Base-by-base conservation (phyloP, 2,113 vertebrate genomes). In the Ptilorrhoa leucosticta region DNA sequence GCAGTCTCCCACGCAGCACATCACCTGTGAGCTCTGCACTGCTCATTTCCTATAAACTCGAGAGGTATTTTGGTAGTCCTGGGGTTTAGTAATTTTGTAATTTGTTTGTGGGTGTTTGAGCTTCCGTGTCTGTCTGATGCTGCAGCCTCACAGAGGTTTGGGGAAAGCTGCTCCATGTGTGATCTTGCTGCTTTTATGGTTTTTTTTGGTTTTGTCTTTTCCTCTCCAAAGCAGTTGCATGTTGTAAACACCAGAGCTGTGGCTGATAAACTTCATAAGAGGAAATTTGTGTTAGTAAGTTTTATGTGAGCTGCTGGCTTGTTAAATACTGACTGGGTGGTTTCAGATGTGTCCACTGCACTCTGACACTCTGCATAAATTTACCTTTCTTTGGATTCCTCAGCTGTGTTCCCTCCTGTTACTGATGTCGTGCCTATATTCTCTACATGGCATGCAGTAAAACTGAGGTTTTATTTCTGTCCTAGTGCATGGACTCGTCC, bases 201-300 rank as follows among this genome's bases (percentile, higher is more conserved):
- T 7, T 9, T 9, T 18, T 69, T 58, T 26, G 33, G 44, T 57
- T 51, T 14, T 31, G 4, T 28, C 19, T 14, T 22, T n/a, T 31
- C 15, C 22, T 35, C 18, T 69, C 17, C 10, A 8, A 33, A 82
- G 78, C 66, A 70, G 45, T 58, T 86, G 54, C 11, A 3, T 57
- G 54, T 50, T 93, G 75, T 91, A 85, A 96, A 85, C 82, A 69
- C 15, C 57, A 48, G 83, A 85, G 84, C 44, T 95, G 87, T 69
- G 85, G 85, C 5, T 90, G 76, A 26, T 77, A 33, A 53, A 56
- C 28, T 76, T 70, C 5, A 6, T 9, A 9, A 56, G 48, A 63
- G 66, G n/a, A 87, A 72, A 70, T 58, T 33, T 35, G 81, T 47
- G 28, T 93, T 50, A 21, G 63, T 48, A 33, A 35, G 60, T 37